These are phyloP conservation scores for Linyphia triangularis DNA, from an alignment of 2,888 invertebrate species.

Conservation along the genomic window DNA sequence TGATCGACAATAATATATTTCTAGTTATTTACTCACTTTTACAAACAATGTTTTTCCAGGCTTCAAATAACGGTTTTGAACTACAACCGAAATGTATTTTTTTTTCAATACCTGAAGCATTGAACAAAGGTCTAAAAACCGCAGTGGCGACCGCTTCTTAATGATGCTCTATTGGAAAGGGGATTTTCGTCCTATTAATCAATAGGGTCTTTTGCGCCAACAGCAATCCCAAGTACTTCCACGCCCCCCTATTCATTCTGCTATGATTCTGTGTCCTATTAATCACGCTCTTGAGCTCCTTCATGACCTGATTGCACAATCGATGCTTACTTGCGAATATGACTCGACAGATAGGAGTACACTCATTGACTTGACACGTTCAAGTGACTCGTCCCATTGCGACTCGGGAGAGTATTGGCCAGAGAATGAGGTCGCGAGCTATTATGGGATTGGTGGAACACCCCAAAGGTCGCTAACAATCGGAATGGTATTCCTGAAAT, in stretches of 20 bases:
- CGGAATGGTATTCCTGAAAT: too few relatives aligned
- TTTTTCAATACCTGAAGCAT: too few relatives aligned
- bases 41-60: too few relatives aligned
- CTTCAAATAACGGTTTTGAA: too few relatives aligned
- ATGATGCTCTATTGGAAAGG: slow-evolving; percentile 57
- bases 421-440: too few relatives aligned
- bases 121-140: slow-evolving; percentile 16
- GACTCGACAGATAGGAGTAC: background rate
- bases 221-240: slow-evolving; percentile 57
- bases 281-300: slow-evolving; percentile 58
- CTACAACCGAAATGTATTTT: too few relatives aligned
- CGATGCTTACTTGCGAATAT: slow-evolving; percentile 20
- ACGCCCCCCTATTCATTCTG: slow-evolving; percentile 62
- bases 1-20: too few relatives aligned
- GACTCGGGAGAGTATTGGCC: background rate
- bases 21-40: too few relatives aligned
- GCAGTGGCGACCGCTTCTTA: slow-evolving; percentile 34
- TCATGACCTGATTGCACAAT: slow-evolving; percentile 58
- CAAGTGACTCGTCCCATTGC: slow-evolving; percentile 9
- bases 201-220: slow-evolving; percentile 60
- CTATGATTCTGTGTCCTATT: slow-evolving; percentile 63
- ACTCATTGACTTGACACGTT: slow-evolving; percentile 5
- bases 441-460: background rate
- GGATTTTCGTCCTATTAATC: slow-evolving; percentile 54
- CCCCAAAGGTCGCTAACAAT: too few relatives aligned